phyloP scores from a whole-genome alignment of 1,140 invertebrate genomes.

The Popillia japonica region DNA sequence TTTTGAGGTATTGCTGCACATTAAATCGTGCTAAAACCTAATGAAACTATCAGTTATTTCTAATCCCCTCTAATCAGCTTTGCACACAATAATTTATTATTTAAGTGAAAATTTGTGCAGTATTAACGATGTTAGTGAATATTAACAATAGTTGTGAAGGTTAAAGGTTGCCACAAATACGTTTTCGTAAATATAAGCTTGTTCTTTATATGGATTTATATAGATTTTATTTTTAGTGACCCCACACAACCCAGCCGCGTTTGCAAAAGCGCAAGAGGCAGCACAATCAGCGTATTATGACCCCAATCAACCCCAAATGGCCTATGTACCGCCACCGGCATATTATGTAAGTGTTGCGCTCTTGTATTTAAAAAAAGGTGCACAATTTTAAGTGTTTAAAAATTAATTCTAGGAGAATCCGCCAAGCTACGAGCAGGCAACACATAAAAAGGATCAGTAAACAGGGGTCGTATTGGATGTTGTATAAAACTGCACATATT shows the following conservation, averaged over 20 bases:
- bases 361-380: background rate
- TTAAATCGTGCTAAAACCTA: background rate
- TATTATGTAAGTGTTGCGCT: constrained; percentile 73
- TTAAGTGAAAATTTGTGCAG: too few relatives aligned
- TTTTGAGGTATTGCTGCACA: background rate
- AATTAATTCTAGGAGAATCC: constrained; percentile 16
- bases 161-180: too few relatives aligned
- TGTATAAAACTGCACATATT: constrained; percentile 23
- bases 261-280: constrained; percentile 85
- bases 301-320: constrained; percentile 81
- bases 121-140: too few relatives aligned
- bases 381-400: background rate
- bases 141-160: too few relatives aligned
- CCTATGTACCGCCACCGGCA: constrained; percentile 84
- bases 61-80: background rate
- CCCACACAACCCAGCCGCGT: background rate
- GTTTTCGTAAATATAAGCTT: too few relatives aligned
- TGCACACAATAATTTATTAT: too few relatives aligned
- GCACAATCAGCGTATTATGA: constrained; percentile 88
- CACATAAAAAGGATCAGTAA: constrained; percentile 22
- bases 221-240: constrained; percentile 2
- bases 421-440: constrained; percentile 7
- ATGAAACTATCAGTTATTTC: background rate
- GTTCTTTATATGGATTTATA: too few relatives aligned
- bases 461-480: background rate